Base-by-base conservation (phyloP, 2,888 invertebrate species). In the Coelopa pilipes region DNA sequence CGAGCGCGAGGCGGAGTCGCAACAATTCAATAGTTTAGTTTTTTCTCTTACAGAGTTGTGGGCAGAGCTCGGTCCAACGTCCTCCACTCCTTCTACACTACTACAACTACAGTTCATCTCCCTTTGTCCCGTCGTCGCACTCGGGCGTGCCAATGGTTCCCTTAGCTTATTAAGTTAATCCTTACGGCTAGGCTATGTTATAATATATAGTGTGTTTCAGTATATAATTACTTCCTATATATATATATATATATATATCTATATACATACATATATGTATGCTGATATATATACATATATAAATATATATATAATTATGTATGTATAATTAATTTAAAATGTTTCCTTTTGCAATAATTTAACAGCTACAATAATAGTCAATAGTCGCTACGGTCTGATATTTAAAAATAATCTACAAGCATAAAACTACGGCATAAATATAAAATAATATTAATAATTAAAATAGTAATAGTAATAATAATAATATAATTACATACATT, bases 361-460 rank as follows among this genome's bases (percentile, higher is more conserved):
- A 59, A 69, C 59, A 45, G 55, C 47, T 59, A 55, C 45, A 69
- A 12, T 46, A 34, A 34, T 34, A 34, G 34, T 34, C 34, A 69
- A 47, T 67, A 65, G 50, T 57, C 67, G 59, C 63, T 70, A 47
- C 21, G 57, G n/a, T 53, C 63, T 65, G 60, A 13, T 66, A 17
- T 34, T 72, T 60, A 21, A 59, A 60, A 59, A 72, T 74, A 78
- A 78, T 73, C 74, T 77, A 77, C 76, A 69, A 69, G 59, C 59
- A 34, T 69, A 69, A 66, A 66, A 66, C 66, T 50, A 50, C 50
- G 66, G 21, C 66, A 50, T 66, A 66, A 66, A 66, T 66, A 62
- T 66, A 50, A 66, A 50, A 66, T 50, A 66, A 66, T 66, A 24
- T 59, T 65, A 45, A n/a, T 34, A 34, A 34, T 34, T 4, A 34